A percentile compares a stretch with the other conserved stretches of the same genome.
phyloP scores from a whole-genome alignment of 92 coral and sea anemone species.

The Siderastrea radians region DNA sequence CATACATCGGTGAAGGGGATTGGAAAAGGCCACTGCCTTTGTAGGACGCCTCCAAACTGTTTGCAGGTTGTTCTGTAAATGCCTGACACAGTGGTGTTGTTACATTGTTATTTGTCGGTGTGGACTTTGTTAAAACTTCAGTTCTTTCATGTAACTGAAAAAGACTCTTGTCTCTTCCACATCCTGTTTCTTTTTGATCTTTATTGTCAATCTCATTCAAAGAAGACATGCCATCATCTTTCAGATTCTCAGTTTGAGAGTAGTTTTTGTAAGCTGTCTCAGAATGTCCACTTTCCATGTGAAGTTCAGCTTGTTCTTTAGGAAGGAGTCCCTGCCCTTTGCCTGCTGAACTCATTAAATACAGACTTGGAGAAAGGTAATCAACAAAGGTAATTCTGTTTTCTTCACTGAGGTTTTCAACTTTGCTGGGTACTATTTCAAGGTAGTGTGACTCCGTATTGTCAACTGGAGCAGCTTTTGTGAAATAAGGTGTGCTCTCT shows the following conservation, averaged over 20 bases:
- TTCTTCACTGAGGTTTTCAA: not conserved
- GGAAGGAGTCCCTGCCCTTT: not conserved
- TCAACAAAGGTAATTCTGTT: not conserved
- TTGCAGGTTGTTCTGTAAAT: not conserved
- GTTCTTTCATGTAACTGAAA: not conserved
- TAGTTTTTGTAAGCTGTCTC: not conserved
- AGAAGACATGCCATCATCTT: not conserved
- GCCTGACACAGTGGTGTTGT: not conserved
- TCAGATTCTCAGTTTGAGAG: constrained; percentile 4
- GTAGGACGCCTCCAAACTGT: not conserved
- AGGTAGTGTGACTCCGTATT: constrained; percentile 13
- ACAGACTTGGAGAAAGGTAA: constrained; percentile 1
- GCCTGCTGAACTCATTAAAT: not conserved
- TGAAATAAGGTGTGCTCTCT: not conserved
- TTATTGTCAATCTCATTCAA: not conserved
- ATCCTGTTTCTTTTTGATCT: not conserved
- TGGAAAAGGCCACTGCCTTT: not conserved
- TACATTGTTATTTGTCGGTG: not conserved
- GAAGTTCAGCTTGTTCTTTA: not conserved
- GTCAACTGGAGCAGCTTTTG: constrained; percentile 1
- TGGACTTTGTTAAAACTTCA: not conserved
- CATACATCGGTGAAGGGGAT: not conserved
- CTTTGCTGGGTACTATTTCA: constrained; percentile 2
- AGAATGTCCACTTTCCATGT: not conserved
- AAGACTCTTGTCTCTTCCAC: not conserved